Evolutionary conservation across 2,888 invertebrate species (phyloP).

Genomic region (Andrena trimmerana): DNA sequence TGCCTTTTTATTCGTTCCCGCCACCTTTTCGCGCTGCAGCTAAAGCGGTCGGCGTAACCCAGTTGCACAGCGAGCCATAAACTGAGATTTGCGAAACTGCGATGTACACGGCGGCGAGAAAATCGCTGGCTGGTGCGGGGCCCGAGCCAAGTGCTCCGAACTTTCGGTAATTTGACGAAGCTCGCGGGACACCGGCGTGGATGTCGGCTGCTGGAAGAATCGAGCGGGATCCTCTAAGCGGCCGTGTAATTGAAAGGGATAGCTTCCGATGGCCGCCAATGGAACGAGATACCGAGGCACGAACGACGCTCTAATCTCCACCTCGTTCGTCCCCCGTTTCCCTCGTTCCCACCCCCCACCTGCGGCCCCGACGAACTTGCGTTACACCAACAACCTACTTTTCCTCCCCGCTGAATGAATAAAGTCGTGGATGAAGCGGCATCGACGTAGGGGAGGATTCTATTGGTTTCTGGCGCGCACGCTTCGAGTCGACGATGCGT

Average conservation of each 20-base stretch:
- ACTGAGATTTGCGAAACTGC: constrained; percentile 18
- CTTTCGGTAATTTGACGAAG: constrained; percentile 19
- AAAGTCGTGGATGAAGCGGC: neutral
- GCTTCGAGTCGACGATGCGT: neutral
- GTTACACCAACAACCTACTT: neutral
- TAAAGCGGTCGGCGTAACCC: constrained; percentile 9
- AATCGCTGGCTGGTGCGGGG: neutral
- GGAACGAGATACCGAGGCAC: constrained; percentile 3
- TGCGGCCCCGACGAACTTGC: neutral
- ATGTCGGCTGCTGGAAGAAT: neutral
- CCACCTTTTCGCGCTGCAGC: neutral
- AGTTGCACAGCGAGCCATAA: constrained; percentile 12
- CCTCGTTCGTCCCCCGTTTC: neutral
- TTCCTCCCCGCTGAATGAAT: neutral
- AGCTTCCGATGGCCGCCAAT: neutral
- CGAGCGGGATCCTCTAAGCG: constrained; percentile 1
- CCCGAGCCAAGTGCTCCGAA: neutral
- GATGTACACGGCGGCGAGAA: neutral
- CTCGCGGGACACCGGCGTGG: neutral
- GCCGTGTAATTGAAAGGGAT: constrained; percentile 7
- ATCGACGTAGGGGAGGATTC: neutral
- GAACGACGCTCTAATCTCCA: neutral
- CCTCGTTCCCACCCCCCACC: neutral
- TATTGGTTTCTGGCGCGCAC: neutral
- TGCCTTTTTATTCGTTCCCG: constrained; percentile 6